Base-by-base conservation (phyloP, 2,797 vertebrate species). In the Adelosebastes latens region DNA sequence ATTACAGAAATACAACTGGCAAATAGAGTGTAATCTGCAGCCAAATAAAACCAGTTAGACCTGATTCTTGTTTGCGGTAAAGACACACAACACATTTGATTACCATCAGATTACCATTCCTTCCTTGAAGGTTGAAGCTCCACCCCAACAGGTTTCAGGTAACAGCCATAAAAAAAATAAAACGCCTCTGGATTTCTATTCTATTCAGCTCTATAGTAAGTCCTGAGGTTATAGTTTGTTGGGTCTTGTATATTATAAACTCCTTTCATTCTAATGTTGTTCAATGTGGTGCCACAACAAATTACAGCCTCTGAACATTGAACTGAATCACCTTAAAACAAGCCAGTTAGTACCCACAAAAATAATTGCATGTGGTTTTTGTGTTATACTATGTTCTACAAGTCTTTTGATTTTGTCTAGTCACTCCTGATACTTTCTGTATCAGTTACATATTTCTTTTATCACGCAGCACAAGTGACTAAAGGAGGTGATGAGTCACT, bases 401-500 rank as follows among this genome's bases (percentile, higher is more conserved):
- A 22, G 13, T 22, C 25, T 75, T 49, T 58, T 0, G 0, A 8
- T 46, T 20, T 72, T 4, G 4, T 29, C 27, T 59, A 1, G 10
- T 66, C 16, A 11, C 16, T 25, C 18, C 25, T 20, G 5, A 3
- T 16, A 12, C 55, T 72, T 32, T 25, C 3, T 0, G 2, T 77
- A 75, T 63, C 2, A 0, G 39, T 34, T 71, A 20, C 27, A 27
- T 42, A 22, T 75, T 34, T 31, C 60, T 52, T 39, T 6, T 8
- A 22, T 65, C 72, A 58, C 25, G 27, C 4, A 65, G 25, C 56
- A 20, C 34, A 18, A 5, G 16, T 32, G 53, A 73, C 67, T 64
- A 24, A 16, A 5, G 34, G 24, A 68, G 72, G 59, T 1, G 10
- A 64, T 67, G 56, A 79, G 59, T 79, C 77, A 71, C 36, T 71